Evolutionary conservation across 2,797 vertebrate genomes (phyloP).

Genomic region (Morus bassanus): DNA sequence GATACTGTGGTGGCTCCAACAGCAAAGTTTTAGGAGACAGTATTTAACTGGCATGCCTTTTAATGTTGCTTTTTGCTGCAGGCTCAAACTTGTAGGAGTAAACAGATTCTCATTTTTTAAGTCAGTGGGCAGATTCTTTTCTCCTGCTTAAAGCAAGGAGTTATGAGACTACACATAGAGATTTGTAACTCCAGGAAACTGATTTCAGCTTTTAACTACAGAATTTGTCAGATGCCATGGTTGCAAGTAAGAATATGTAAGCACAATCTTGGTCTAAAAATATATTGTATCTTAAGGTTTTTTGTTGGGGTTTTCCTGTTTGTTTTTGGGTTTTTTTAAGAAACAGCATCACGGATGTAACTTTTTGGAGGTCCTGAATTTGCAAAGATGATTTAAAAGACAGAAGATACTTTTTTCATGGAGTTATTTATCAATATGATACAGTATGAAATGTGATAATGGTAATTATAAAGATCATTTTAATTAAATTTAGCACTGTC

Average conservation of each 20-base stretch:
- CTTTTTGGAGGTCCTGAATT: neutral
- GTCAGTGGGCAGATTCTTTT: neutral
- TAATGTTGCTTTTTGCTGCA: neutral
- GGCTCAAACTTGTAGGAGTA: neutral
- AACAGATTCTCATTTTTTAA: neutral
- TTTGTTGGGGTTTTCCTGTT: neutral
- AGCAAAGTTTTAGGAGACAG: neutral
- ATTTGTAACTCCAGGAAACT: neutral
- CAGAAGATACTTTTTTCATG: neutral
- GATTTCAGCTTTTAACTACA: neutral
- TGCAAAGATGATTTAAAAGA: neutral
- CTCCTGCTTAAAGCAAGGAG: neutral
- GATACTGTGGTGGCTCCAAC: neutral
- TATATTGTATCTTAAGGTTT: neutral
- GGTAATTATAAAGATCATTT: conserved; percentile 12
- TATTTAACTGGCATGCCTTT: neutral
- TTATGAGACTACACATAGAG: neutral
- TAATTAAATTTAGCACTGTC: neutral
- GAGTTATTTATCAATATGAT: neutral
- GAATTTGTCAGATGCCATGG: neutral
- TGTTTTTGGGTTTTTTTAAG: neutral
- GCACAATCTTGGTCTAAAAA: neutral
- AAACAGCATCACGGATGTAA: neutral
- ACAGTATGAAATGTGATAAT: neutral
- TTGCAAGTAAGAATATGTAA: neutral